Evolutionary conservation across 2,888 invertebrate species (phyloP), one percentile per base, ranked within the genome.

Genomic region (Helicoverpa assulta): DNA sequence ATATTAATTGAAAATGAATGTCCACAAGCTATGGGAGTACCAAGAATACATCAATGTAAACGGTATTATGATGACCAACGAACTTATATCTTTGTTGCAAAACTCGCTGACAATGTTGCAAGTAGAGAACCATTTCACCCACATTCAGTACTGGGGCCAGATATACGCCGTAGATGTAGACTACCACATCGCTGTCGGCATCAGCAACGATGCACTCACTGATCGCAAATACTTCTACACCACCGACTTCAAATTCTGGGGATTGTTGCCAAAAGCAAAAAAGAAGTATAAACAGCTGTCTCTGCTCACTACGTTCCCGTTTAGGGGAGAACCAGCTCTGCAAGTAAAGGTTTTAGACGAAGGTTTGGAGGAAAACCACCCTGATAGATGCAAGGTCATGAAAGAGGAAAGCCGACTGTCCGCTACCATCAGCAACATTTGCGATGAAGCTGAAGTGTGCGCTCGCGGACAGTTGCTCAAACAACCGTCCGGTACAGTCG

Each of bases 111-210:
- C 97, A 0, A 93, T 98, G 67, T 94, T 99, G 51, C 97, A 98
- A 92, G 97, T 97, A 77, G 98, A 99, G 89, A 98, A 98, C 91
- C 98, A 98, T 89, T 98, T 98, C 90, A 92, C 96, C 18, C 96
- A 97, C 88, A 96, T 98, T 63, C 98, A 97, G 87, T 98, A 98
- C 87, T 98, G 98, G 98, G 99, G 99, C 0, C 97, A 97, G 88
- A 97, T 99, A 62, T 96, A 97, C 78, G 98, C 98, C 1, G 93
- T 96, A 0, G 97, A 97, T 78, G 96, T 96, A 19, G 98, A 98
- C 91, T 99, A 99, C 90, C 98, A 97, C 87, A 96, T 99, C 73
- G 98, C 98, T 2, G 98, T 97, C 85, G 99, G 99, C 16, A 97
- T 97, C 78, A 97, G 97, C 77, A 96, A 96, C 74, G 98, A 99